A percentile compares a stretch with the other conserved stretches of the same genome.
Conservation (phyloP, 2,888 invertebrate genomes). For the Liopterus haemorrhoidalis region DNA sequence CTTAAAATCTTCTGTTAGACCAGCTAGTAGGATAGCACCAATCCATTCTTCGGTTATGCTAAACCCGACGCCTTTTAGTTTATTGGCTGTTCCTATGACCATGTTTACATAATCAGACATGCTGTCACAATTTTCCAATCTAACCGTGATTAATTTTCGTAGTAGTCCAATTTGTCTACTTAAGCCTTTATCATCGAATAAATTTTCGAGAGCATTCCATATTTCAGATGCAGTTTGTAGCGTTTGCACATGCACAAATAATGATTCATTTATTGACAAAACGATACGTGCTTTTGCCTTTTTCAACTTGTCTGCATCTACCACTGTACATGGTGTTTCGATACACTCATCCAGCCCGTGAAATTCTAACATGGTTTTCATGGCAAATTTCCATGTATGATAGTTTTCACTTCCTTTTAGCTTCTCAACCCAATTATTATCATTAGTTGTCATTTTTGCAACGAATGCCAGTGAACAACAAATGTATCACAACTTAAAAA, state of each 20-base stretch:
- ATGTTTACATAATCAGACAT: conserved; percentile 34
- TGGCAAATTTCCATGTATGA: too few species aligned
- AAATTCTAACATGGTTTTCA: too few species aligned
- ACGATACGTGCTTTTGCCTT: conserved; percentile 26
- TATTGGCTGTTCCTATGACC: conserved; percentile 32
- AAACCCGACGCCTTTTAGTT: conserved; percentile 31
- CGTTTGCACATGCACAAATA: conserved; percentile 31
- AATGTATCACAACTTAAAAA: too few species aligned
- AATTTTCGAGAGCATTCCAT: conserved; percentile 30
- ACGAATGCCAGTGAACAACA: too few species aligned
- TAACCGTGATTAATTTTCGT: conserved; percentile 28
- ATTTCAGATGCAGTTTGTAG: conserved; percentile 29
- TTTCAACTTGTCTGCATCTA: conserved; percentile 15
- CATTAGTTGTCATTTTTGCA: too few species aligned
- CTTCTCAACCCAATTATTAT: too few species aligned
- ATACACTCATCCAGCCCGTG: too few species aligned
- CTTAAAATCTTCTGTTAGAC: conserved; percentile 34
- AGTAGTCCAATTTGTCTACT: conserved; percentile 33
- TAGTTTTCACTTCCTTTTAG: too few species aligned
- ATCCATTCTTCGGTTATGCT: conserved; percentile 33
- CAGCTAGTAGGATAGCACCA: conserved; percentile 34
- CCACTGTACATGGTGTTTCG: too few species aligned
- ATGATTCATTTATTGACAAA: conserved; percentile 27
- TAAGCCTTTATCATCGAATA: conserved; percentile 33
- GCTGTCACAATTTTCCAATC: conserved; percentile 29